These are phyloP conservation scores for Drosophila watanabei DNA, from an alignment of 1,140 invertebrate species.

Conservation along the genomic window DNA sequence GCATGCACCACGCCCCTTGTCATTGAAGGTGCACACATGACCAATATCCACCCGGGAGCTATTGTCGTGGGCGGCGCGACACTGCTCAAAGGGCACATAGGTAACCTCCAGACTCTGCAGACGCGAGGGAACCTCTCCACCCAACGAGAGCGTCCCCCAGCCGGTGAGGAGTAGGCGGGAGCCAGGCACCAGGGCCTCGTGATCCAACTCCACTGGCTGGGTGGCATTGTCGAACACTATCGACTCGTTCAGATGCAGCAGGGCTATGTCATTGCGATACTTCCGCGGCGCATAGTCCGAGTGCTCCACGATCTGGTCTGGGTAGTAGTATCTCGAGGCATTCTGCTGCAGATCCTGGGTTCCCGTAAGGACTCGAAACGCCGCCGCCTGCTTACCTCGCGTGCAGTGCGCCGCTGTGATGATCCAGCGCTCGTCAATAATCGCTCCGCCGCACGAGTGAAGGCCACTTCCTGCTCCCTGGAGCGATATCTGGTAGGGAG, in stretches of 20 bases:
- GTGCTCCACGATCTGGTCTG: constrained; percentile 74
- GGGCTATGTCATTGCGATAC: constrained; percentile 87
- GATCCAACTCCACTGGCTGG: constrained; percentile 77
- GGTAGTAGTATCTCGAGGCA: constrained; percentile 66
- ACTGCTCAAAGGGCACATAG: constrained; percentile 74
- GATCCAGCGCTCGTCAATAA: constrained; percentile 85
- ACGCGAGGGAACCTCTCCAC: constrained; percentile 70
- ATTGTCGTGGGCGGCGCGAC: constrained; percentile 71
- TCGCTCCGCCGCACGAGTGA: constrained; percentile 86
- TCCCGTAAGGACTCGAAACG: constrained; percentile 69
- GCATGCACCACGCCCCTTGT: constrained; percentile 87
- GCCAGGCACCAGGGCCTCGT: constrained; percentile 54
- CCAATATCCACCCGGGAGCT: constrained; percentile 77
- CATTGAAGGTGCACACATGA: constrained; percentile 88
- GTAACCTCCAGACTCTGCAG: constrained; percentile 80
- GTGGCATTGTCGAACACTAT: constrained; percentile 86
- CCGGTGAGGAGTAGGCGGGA: constrained; percentile 86
- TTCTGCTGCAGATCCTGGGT: constrained; percentile 75
- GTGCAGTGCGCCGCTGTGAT: constrained; percentile 86
- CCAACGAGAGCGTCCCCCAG: constrained; percentile 86
- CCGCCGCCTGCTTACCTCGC: constrained; percentile 41
- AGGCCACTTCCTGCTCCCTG: constrained; percentile 53
- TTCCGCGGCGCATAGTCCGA: constrained; percentile 75
- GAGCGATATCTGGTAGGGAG: constrained; percentile 86
- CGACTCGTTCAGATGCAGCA: constrained; percentile 85